Evolutionary conservation across 2,888 invertebrate genomes (phyloP), one percentile per base, ranked within the genome.

Genomic region (Amphipoea oculea): DNA sequence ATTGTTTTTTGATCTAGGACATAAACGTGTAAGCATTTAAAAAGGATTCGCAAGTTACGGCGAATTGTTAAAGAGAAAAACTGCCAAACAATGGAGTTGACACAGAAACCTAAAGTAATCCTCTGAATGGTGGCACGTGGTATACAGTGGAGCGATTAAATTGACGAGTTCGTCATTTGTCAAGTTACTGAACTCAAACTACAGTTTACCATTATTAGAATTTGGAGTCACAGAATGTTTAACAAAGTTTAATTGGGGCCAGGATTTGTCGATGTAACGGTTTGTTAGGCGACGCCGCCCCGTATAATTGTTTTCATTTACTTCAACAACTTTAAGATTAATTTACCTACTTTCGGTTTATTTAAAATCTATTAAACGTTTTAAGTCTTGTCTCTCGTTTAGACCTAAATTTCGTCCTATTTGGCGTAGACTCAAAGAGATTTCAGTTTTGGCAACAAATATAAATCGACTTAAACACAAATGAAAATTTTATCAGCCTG

Each of bases 1-100:
- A 95, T 94, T 93, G 93, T 94, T 93, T 93, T 95, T 95, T 95
- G 94, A 95, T 95, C 94, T 94, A 92, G 94, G 93, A 92, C 94
- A 92, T 89, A 92, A 91, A 94, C 95, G 94, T 95, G 95, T 92
- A 90, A 92, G 93, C 88, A 94, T 94, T 95, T 91, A 89, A 91
- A 94, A 93, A 92, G 84, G 74, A 85, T 87, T 88, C 76, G 89
- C 84, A 84, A 89, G 91, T 90, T 90, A 90, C 87, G 87, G 89
- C 88, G 87, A 88, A 89, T 92, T 92, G 93, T 92, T 91, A 92
- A 92, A 90, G 90, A 89, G 91, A 89, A 87, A 92, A 92, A 92
- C 93, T 89, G 92, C 93, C 81, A 92, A 91, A 95, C 94, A 94
- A 95, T 94, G 89, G 91, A 89, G 82, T 83, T 93, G 95, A 91